phyloP scores from a whole-genome alignment of 2,113 vertebrate species.

The Globicephala melas region DNA sequence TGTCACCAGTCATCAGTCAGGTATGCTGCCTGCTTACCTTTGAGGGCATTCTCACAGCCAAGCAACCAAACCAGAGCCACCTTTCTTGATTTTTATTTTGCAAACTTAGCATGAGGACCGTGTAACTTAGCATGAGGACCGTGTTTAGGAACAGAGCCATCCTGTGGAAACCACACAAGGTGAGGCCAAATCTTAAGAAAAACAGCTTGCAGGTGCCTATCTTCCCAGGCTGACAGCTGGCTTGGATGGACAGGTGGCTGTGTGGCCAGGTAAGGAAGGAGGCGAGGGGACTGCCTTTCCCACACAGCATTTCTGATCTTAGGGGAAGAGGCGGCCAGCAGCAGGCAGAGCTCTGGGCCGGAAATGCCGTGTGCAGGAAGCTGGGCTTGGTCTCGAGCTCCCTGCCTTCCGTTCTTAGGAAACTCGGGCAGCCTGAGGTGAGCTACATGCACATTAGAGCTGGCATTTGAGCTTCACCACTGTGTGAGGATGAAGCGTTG shows the following conservation, averaged over 20 bases:
- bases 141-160: background rate
- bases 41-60: background rate
- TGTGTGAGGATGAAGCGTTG: background rate
- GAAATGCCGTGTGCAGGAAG: background rate
- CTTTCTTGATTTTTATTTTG: background rate
- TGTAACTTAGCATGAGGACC: background rate
- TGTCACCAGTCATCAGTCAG: background rate
- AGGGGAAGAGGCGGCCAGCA: background rate
- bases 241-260: background rate
- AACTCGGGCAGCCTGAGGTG: background rate
- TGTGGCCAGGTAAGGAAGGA: background rate
- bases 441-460: rapidly evolving
- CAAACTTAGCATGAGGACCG: background rate
- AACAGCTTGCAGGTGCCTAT: background rate
- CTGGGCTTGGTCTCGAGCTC: background rate
- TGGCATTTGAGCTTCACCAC: background rate
- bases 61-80: background rate
- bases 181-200: background rate
- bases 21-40: background rate
- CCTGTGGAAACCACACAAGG: background rate
- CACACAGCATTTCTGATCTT: background rate
- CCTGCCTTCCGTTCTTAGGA: background rate
- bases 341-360: background rate
- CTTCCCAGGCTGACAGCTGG: background rate
- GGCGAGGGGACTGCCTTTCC: rapidly evolving